Evolutionary conservation across 2,888 invertebrate species (phyloP), one percentile per base, ranked within the genome.

Genomic region (Phyllotreta cruciferae): DNA sequence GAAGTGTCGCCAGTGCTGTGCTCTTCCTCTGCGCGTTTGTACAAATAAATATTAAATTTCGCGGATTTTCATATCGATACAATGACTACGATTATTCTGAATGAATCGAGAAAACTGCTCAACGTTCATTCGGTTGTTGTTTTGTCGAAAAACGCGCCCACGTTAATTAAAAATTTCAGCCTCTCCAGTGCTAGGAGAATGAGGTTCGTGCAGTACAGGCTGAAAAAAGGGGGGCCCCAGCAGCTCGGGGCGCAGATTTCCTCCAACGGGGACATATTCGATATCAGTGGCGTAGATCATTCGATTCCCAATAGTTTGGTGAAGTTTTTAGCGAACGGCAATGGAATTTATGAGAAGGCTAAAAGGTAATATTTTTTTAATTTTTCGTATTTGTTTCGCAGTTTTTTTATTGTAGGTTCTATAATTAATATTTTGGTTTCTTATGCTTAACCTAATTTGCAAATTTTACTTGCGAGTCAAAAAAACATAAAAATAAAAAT

Each of bases 131-230:
- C n/a, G 35, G 3, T 10, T 14, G 42, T 10, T 5, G 8, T 13
- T 35, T 58, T 11, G 42, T 41, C 50, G 14, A 58, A 50, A 39
- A 49, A 38, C 50, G n/a, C 14, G 38, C 39, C 24, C 8, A 34
- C 10, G 41, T 35, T 35, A 49, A 35, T 7, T 44, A 74, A 77
- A 67, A 72, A 71, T 60, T 79, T 82, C 57, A 77, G 78, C 70
- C 67, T 77, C 9, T 70, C 75, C 5, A 63, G 66, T 8, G 56
- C 56, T 13, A 68, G 57, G 50, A 85, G 83, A 38, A 88, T 89
- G 89, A 88, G 91, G 74, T 87, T 90, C 71, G 86, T 92, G 49
- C 92, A 92, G 75, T 92, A 90, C 78, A 81, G 82, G 50, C 82
- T 81, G 24, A 84, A 85, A 70, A 83, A 83, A 45, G 87, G 88